A percentile compares a stretch with the other conserved stretches of the same genome.
These are phyloP conservation scores for Procambarus clarkii DNA, from an alignment of 1,140 invertebrate genomes.

Conservation along the genomic window DNA sequence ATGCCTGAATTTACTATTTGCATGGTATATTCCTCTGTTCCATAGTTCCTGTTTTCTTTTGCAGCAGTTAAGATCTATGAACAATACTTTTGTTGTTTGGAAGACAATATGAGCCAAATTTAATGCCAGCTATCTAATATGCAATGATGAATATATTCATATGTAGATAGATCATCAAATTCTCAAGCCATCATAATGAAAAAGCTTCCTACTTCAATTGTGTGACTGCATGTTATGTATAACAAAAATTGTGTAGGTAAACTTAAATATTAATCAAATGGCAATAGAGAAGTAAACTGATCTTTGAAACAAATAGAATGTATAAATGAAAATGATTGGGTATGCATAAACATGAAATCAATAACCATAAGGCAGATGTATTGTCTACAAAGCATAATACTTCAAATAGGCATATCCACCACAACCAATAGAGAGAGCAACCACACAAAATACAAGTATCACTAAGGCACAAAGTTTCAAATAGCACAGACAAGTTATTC, in stretches of 20 bases:
- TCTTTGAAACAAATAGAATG: not conserved
- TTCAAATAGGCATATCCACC: slow-evolving; percentile 49
- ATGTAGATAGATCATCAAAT: not conserved
- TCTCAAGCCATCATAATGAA: not conserved
- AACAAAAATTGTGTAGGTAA: no score
- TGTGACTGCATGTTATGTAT: no score
- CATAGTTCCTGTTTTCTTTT: not conserved
- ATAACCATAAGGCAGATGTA: slow-evolving; percentile 34
- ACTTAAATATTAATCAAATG: not conserved
- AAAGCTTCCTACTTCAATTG: not conserved
- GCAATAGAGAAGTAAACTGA: not conserved
- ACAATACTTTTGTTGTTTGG: not conserved
- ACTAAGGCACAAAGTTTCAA: slow-evolving; percentile 9
- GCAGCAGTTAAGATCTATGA: slow-evolving; percentile 30
- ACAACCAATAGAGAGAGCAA: slow-evolving; percentile 54
- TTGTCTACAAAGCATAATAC: slow-evolving; percentile 48
- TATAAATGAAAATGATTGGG: not conserved
- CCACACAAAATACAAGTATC: slow-evolving; percentile 15
- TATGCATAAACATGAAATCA: slow-evolving; percentile 19
- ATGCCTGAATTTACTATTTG: no score
- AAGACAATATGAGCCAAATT: slow-evolving; percentile 28
- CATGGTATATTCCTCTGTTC: no score
- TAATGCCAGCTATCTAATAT: slow-evolving; percentile 27
- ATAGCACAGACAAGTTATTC: not conserved
- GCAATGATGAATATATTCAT: slow-evolving; percentile 1